A percentile compares a stretch with the other conserved stretches of the same genome.
Conservation (phyloP, 2,113 vertebrate species). For the Oriolus oriolus region DNA sequence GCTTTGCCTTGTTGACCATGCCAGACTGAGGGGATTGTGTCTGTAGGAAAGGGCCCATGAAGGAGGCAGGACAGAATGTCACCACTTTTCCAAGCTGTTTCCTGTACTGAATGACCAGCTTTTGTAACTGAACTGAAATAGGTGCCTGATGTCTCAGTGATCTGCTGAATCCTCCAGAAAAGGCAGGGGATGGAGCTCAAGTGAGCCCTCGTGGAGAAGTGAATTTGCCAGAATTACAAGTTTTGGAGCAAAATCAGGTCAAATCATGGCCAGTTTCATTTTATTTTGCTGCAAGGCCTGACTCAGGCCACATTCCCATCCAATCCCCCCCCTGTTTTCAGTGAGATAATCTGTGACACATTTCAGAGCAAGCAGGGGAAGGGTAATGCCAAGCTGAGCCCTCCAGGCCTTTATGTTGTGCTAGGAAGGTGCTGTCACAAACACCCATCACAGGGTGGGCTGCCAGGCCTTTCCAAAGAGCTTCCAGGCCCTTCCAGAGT, state of each 20-base stretch:
- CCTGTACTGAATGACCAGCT: neutral
- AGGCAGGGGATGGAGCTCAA: neutral
- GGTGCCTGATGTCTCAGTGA: neutral
- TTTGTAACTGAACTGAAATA: neutral
- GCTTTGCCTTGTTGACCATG: neutral
- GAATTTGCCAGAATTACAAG: neutral
- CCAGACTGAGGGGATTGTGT: neutral
- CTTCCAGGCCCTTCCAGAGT: neutral
- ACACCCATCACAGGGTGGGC: neutral
- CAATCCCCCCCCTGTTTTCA: neutral
- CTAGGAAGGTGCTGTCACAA: neutral
- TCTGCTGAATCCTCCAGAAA: neutral
- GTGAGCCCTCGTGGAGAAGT: neutral
- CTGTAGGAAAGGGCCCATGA: neutral
- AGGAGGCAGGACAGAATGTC: neutral
- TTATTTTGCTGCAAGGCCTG: neutral
- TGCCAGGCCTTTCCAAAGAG: neutral
- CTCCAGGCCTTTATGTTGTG: neutral
- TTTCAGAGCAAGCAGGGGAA: neutral
- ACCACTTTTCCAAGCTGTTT: neutral
- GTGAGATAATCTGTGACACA: neutral
- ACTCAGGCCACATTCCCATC: neutral
- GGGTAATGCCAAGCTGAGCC: neutral
- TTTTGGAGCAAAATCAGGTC: neutral
- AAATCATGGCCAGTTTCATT: neutral